Evolutionary conservation across 2,888 invertebrate species (phyloP), one percentile per base, ranked within the genome.

Genomic region (Cephus rjabovi): DNA sequence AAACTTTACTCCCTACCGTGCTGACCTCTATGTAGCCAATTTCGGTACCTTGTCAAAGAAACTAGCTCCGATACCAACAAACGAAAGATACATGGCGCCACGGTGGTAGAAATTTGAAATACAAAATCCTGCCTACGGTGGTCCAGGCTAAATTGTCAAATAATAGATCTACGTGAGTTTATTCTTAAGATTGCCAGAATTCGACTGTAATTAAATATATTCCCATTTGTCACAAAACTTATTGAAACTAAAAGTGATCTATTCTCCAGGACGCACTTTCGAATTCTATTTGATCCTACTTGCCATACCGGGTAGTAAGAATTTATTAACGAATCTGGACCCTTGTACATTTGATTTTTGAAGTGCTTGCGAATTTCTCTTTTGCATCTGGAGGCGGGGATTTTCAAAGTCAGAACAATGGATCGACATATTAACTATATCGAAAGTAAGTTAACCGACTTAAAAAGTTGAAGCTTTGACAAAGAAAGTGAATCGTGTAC

Each of bases 1-100:
- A 56, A 56, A 56, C 56, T 56, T 56, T 6, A 56, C 56, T 56
- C 56, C 23, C 56, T 56, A 56, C 9, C 2, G 81, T 81, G 79
- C 83, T 82, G 76, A 70, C 83, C 80, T 81, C 83, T 83, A 69
- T 12, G 23, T 9, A 9, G 56, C 23, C 9, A 56, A 1, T 23
- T 9, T 56, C 15, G 56, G 56, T 23, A 56, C 23, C 56, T 56
- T 23, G 6, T 56, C 23, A 6, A 56, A 56, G 23, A 23, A 56
- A 56, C 23, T 2, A 56, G 9, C 56, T 56, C 56, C 56, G 56
- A 23, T 56, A 56, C 23, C 56, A 23, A 15, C 56, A 56, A 56
- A 15, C 40, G 4, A 12, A 37, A 56, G 56, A 23, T 9, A 23
- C 9, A 15, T 56, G 56, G 56, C 56, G 56, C 56, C 23, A 15